Percentiles rank a stretch among this genome's conserved stretches.
These are phyloP conservation scores for Microctonus aethiopoides DNA, from an alignment of 2,888 invertebrate species.

Conservation along the genomic window DNA sequence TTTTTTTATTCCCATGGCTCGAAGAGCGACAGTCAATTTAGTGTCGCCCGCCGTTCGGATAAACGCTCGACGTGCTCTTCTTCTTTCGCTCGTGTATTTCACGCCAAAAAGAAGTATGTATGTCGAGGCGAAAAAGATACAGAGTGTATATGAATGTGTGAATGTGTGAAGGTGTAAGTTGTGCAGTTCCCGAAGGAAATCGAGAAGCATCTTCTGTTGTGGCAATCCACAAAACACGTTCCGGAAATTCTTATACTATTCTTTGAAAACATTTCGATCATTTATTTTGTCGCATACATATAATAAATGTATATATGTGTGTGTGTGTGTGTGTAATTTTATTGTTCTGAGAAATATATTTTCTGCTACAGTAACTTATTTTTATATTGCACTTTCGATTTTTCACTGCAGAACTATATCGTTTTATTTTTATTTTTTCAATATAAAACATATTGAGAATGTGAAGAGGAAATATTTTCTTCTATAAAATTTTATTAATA, in stretches of 20 bases:
- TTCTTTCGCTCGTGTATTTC: slow-evolving; percentile 17
- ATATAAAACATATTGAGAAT: background rate
- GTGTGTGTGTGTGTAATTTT: background rate
- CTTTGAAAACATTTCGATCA: slow-evolving; percentile 15
- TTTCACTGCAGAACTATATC: background rate
- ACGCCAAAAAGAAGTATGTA: background rate
- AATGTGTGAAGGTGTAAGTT: background rate
- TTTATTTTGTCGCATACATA: slow-evolving; percentile 1
- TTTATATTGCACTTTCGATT: background rate
- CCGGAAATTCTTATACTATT: slow-evolving; percentile 2
- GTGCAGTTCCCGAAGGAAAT: slow-evolving; percentile 27
- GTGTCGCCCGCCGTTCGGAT: slow-evolving; percentile 27
- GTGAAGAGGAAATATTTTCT: too few species aligned
- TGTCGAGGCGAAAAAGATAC: background rate
- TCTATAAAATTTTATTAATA: too few species aligned
- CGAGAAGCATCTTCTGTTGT: slow-evolving; percentile 9
- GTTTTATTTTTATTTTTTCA: background rate
- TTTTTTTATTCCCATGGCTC: slow-evolving; percentile 3
- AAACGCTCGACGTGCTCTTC: slow-evolving; percentile 24
- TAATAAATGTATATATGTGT: too few species aligned
- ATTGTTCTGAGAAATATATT: background rate
- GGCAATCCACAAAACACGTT: slow-evolving; percentile 20
- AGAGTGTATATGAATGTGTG: background rate
- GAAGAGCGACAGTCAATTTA: slow-evolving; percentile 34
- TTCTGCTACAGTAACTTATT: background rate